phyloP scores from a whole-genome alignment of 2,113 vertebrate species.

The Malurus alboscapulatus region DNA sequence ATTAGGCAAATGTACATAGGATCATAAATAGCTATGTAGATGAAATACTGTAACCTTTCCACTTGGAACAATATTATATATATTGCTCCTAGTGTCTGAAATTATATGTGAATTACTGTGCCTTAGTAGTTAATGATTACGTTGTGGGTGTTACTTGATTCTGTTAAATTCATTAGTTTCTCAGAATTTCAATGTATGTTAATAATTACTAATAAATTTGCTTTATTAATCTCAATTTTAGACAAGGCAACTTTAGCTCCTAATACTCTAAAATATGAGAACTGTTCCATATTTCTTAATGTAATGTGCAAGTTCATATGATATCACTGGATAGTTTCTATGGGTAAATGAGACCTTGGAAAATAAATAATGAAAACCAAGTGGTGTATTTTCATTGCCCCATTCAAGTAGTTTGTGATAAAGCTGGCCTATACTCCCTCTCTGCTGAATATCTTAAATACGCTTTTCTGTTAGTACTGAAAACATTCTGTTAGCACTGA shows the following conservation, averaged over 20 bases:
- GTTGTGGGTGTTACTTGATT: conserved; percentile 43
- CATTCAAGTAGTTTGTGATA: not conserved
- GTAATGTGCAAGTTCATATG: not conserved
- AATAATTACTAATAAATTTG: conserved; percentile 52
- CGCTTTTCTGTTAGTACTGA: not conserved
- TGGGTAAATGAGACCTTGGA: not conserved
- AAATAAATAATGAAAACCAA: not conserved
- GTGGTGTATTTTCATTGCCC: not conserved
- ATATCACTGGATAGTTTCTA: not conserved
- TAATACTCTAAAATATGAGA: conserved; percentile 5
- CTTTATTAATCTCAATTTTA: not conserved
- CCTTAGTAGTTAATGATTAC: conserved; percentile 44
- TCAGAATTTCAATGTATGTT: conserved; percentile 41
- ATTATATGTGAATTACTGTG: not conserved
- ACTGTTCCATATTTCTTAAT: not conserved
- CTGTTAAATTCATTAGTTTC: conserved; percentile 57
- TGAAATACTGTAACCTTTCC: conserved; percentile 13
- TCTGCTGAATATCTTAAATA: not conserved
- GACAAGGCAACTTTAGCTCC: conserved; percentile 16
- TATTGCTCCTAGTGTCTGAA: conserved; percentile 11
- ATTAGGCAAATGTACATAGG: not conserved
- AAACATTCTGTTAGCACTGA: not conserved
- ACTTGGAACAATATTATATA: conserved; percentile 5
- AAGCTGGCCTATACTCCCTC: not conserved
- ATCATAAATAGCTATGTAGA: not conserved